phyloP scores from a whole-genome alignment of 2,113 vertebrate species.

The Romanogobio albipinnatus region DNA sequence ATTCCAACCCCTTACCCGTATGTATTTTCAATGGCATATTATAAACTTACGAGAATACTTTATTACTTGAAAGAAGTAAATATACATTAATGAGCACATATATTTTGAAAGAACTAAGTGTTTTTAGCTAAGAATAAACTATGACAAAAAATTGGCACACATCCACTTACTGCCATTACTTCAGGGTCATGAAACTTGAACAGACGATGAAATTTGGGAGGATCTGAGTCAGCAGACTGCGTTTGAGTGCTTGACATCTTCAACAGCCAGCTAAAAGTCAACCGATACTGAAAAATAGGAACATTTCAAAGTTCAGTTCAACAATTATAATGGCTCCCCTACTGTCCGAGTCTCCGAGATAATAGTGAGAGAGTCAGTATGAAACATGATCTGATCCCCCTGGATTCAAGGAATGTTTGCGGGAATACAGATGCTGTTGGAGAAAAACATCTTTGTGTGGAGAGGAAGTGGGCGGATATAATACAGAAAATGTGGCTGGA shows the following conservation, averaged over 20 bases:
- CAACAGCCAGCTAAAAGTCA: conserved; percentile 17
- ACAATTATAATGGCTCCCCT: background rate
- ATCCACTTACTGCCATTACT: conserved; percentile 68
- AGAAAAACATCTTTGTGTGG: background rate
- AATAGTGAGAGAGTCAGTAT: background rate
- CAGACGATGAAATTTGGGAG: conserved; percentile 50
- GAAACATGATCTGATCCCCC: conserved; percentile 32
- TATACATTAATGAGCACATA: no score
- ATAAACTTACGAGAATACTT: no score
- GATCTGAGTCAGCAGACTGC: background rate
- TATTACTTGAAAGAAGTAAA: no score
- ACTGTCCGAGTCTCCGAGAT: background rate
- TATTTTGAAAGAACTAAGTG: no score
- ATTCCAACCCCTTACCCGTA: no score
- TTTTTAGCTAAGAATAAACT: no score
- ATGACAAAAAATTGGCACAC: background rate
- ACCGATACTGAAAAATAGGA: background rate
- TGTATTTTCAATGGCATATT: no score
- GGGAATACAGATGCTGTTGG: background rate
- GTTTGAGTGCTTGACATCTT: conserved; percentile 59
- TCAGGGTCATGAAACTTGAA: conserved; percentile 67
- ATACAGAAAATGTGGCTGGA: conserved; percentile 14
- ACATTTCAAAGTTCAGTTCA: background rate
- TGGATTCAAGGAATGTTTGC: conserved; percentile 2
- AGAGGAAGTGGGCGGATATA: conserved; percentile 30